phyloP scores from a whole-genome alignment of 1,140 invertebrate species.

The Brachionus plicatilis region DNA sequence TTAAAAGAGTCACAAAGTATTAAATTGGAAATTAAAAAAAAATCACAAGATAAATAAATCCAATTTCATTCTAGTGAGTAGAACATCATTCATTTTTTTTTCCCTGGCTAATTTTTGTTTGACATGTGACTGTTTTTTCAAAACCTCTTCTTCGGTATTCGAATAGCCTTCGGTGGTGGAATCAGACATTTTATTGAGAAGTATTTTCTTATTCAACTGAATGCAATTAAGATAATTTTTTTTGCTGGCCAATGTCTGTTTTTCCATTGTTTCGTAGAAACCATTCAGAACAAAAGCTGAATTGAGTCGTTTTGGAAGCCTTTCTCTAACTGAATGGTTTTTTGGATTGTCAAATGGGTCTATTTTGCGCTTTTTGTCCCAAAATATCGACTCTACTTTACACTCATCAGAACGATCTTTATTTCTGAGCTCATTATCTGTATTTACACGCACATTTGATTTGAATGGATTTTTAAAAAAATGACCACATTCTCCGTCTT shows the following conservation, averaged over 20 bases:
- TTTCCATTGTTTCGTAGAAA: background rate
- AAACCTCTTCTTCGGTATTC: background rate
- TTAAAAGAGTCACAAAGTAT: background rate
- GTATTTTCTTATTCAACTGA: background rate
- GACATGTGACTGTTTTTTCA: background rate
- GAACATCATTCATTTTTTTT: conserved; percentile 3
- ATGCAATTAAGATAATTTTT: conserved; percentile 1
- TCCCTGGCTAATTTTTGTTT: background rate
- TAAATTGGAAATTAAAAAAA: background rate
- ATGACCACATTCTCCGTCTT: background rate
- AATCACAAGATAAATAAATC: conserved; percentile 4
- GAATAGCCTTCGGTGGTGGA: too few species aligned
- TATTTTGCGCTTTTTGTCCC: conserved; percentile 3
- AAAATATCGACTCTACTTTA: background rate
- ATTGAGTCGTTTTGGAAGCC: background rate
- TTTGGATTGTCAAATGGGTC: conserved; percentile 24
- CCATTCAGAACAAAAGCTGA: background rate
- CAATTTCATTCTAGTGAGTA: conserved; percentile 27
- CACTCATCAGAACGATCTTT: background rate
- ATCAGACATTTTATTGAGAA: background rate
- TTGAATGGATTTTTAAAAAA: conserved; percentile 29
- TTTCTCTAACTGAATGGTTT: background rate
- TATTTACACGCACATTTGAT: background rate
- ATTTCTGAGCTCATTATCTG: background rate
- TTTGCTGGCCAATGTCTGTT: background rate